phyloP scores from a whole-genome alignment of 2,888 invertebrate genomes.

The Lordiphosa fenestrarum region DNA sequence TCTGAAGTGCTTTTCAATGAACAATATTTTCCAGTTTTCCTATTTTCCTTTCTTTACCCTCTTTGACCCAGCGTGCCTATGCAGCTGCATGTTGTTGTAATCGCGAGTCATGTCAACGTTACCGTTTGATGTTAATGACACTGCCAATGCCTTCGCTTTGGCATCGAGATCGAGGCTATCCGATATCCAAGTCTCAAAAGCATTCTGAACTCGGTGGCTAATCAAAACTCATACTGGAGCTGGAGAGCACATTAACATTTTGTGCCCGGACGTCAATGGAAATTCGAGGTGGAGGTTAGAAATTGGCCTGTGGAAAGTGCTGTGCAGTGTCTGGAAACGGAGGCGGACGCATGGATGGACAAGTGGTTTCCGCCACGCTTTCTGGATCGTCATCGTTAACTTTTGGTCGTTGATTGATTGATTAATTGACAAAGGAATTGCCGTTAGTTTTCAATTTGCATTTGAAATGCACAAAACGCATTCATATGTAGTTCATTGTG shows the following conservation, averaged over 20 bases:
- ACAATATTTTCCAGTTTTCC: too few relatives aligned
- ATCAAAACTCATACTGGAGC: slow-evolving; percentile 47
- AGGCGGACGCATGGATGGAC: slow-evolving; percentile 43
- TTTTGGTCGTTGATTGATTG: slow-evolving; percentile 69
- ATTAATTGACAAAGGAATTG: slow-evolving; percentile 76
- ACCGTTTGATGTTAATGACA: slow-evolving; percentile 49
- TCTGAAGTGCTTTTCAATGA: too few relatives aligned
- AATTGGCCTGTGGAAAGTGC: slow-evolving; percentile 6
- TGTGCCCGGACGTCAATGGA: slow-evolving; percentile 43
- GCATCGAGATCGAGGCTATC: slow-evolving; percentile 26
- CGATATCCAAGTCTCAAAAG: slow-evolving; percentile 28
- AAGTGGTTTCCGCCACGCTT: slow-evolving; percentile 67
- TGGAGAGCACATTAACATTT: slow-evolving; percentile 45
- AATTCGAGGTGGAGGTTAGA: slow-evolving; percentile 8
- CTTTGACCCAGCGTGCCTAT: slow-evolving; percentile 13
- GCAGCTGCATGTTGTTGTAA: slow-evolving; percentile 6
- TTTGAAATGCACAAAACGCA: slow-evolving; percentile 32
- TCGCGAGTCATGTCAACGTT: slow-evolving; percentile 30
- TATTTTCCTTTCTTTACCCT: too few relatives aligned
- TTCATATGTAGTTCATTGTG: slow-evolving; percentile 65
- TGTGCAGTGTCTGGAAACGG: slow-evolving; percentile 10
- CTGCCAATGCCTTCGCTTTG: slow-evolving; percentile 32
- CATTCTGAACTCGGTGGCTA: slow-evolving; percentile 54
- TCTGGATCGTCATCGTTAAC: slow-evolving; percentile 49
- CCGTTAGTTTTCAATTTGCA: slow-evolving; percentile 66